These are phyloP conservation scores for Neosalanx taihuensis DNA, from an alignment of 2,797 vertebrate genomes.

Conservation along the genomic window DNA sequence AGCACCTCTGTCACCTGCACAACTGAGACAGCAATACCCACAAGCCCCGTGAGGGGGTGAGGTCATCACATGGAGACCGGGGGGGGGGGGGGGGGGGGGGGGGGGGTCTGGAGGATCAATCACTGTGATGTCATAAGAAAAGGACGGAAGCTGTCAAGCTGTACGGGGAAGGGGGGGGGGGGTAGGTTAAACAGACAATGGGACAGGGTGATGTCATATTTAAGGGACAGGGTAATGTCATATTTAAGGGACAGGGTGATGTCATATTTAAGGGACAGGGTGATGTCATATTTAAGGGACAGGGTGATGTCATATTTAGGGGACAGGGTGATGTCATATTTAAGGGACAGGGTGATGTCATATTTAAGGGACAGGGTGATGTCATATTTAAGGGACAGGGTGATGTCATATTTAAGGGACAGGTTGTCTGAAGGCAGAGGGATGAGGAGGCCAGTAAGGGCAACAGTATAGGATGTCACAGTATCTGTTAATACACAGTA, in stretches of 20 bases:
- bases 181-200: not conserved
- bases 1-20: conserved; percentile 52
- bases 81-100: too few species aligned
- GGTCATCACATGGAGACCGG: conserved; percentile 7
- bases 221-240: too few species aligned
- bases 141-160: not conserved
- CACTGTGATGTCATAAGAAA: not conserved
- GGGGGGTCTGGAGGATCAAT: not conserved
- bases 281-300: too few species aligned
- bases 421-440: not conserved
- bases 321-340: too few species aligned
- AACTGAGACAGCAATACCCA: conserved; percentile 40
- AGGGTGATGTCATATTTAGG: too few species aligned
- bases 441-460: not conserved
- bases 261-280: too few species aligned
- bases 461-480: not conserved
- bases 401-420: conserved; percentile 1
- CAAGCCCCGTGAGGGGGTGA: not conserved
- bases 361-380: too few species aligned
- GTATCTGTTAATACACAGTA: not conserved
- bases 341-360: too few species aligned
- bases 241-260: too few species aligned
- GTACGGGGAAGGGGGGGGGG: not conserved
- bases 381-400: too few species aligned
- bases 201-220: not conserved